Conservation (phyloP, 2,113 vertebrate species). For the Pedionomus torquatus region DNA sequence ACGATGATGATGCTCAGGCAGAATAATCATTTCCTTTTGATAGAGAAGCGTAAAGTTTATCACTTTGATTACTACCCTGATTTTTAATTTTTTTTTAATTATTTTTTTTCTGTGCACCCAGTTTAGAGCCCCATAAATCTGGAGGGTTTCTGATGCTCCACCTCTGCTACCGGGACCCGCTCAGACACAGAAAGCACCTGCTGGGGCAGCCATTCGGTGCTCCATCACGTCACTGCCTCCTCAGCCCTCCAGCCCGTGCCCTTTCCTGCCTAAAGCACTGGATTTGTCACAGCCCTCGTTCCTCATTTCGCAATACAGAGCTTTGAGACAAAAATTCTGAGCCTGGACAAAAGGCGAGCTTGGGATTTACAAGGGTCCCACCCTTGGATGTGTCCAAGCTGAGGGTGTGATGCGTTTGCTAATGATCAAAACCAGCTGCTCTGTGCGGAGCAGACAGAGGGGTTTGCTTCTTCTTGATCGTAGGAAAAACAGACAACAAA, state of each 20-base stretch:
- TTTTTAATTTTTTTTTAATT: neutral
- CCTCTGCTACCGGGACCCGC: neutral
- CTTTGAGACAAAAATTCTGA: neutral
- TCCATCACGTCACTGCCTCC: neutral
- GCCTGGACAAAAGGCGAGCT: neutral
- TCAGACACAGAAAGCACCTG: neutral
- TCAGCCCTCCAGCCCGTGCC: neutral
- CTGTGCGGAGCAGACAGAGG: neutral
- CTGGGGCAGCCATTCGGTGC: fast-evolving
- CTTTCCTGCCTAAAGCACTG: neutral
- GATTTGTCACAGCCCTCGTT: fast-evolving
- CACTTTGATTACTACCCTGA: neutral
- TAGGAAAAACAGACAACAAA: fast-evolving
- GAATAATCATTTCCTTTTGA: conserved; percentile 53
- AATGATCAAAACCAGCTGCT: conserved; percentile 35
- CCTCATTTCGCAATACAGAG: neutral
- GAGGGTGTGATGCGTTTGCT: neutral
- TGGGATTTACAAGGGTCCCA: neutral
- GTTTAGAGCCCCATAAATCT: neutral
- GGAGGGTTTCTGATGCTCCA: neutral
- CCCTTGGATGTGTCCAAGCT: neutral
- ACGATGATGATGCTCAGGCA: conserved; percentile 36
- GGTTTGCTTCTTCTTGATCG: fast-evolving
- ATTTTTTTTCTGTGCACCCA: neutral
- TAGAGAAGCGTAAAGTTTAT: conserved; percentile 25